These are phyloP conservation scores for Onthophagus sagittarius DNA, from an alignment of 2,888 invertebrate species.

Conservation along the genomic window DNA sequence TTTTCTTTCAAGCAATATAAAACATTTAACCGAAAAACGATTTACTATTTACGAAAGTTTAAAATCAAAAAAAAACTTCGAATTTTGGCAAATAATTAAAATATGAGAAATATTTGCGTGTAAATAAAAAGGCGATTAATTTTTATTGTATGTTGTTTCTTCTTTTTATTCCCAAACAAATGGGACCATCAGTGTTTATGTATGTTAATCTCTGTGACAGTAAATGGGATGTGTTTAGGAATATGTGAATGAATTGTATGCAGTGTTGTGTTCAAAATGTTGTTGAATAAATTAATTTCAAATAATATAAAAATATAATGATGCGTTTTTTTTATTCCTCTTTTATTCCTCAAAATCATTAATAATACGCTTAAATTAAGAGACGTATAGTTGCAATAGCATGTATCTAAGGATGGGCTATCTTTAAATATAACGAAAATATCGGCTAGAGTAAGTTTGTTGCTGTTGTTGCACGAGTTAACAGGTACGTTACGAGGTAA, in stretches of 20 bases:
- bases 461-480: too few species aligned
- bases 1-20: too few species aligned
- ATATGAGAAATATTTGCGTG: not conserved
- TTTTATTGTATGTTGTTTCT: slow-evolving; percentile 7
- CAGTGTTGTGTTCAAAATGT: slow-evolving; percentile 2
- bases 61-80: not conserved
- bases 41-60: not conserved
- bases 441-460: too few species aligned
- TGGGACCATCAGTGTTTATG: not conserved
- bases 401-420: too few species aligned
- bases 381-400: too few species aligned
- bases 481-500: too few species aligned
- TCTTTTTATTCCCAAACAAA: not conserved
- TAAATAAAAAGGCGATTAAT: not conserved
- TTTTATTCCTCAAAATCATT: too few species aligned
- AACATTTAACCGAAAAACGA: too few species aligned
- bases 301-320: not conserved
- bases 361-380: not conserved
- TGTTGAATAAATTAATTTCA: slow-evolving; percentile 13
- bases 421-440: too few species aligned
- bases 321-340: too few species aligned
- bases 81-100: not conserved
- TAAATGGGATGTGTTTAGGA: not conserved
- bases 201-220: not conserved
- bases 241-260: slow-evolving; percentile 1